These are phyloP conservation scores for Cottoperca gobio DNA, from an alignment of 2,797 vertebrate species.

Conservation along the genomic window DNA sequence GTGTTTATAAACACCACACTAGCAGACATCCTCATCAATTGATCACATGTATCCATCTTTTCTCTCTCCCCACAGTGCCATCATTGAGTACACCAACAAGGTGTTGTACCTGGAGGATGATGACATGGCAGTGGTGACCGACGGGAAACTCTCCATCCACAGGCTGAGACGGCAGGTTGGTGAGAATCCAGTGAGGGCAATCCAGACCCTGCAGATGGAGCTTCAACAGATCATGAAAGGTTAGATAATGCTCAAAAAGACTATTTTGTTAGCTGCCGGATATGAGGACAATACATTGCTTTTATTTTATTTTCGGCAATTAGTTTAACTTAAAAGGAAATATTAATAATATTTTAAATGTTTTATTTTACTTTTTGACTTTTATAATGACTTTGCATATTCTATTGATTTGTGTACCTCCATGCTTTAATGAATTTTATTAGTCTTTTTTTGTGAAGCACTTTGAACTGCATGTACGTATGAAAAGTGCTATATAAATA, in stretches of 20 bases:
- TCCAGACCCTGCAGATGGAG: slow-evolving; percentile 97
- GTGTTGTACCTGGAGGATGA: slow-evolving; percentile 96
- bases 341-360: too few species aligned
- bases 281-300: background rate
- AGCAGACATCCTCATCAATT: background rate
- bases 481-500: too few species aligned
- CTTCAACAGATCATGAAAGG: slow-evolving; percentile 99
- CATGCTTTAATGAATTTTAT: too few species aligned
- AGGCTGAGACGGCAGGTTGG: slow-evolving; percentile 89
- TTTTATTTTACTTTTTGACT: too few species aligned
- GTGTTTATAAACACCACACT: background rate
- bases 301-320: background rate
- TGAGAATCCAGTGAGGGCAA: slow-evolving; percentile 91
- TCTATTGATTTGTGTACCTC: too few species aligned
- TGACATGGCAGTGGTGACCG: slow-evolving; percentile 90
- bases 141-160: slow-evolving; percentile 94
- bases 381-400: too few species aligned
- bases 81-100: slow-evolving; percentile 98
- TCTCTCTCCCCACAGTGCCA: slow-evolving; percentile 83
- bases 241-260: slow-evolving; percentile 54
- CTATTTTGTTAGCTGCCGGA: background rate
- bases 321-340: background rate
- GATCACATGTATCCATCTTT: background rate
- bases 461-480: too few species aligned
- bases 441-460: too few species aligned